Evolutionary conservation across 2,797 vertebrate genomes (phyloP).

Genomic region (Gastrophryne carolinensis): DNA sequence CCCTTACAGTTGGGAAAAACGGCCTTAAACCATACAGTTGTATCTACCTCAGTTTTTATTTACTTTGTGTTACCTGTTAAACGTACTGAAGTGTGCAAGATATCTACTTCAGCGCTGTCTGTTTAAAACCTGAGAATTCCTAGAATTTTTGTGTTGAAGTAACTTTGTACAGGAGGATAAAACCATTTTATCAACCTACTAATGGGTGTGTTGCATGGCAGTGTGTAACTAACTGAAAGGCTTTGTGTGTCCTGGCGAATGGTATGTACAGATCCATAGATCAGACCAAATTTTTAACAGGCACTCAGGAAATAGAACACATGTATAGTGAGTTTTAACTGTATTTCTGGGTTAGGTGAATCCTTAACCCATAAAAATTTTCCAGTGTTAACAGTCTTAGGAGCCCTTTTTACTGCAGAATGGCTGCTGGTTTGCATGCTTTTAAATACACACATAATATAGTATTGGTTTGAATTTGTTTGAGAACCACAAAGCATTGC

Average conservation of each 20-base stretch:
- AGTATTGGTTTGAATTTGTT: conserved; percentile 56
- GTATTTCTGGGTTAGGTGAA: conserved; percentile 36
- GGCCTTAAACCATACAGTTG: conserved; percentile 2
- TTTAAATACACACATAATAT: conserved; percentile 61
- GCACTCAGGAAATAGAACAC: conserved; percentile 49
- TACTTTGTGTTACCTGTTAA: conserved; percentile 20
- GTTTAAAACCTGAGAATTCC: background rate
- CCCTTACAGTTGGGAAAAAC: too few species aligned
- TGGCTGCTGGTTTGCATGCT: conserved; percentile 73
- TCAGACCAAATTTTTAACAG: conserved; percentile 55
- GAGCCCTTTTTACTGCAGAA: conserved; percentile 83
- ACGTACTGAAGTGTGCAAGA: conserved; percentile 31
- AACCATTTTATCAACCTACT: background rate
- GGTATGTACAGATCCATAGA: conserved; percentile 50
- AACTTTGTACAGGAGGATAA: background rate
- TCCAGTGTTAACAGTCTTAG: conserved; percentile 66
- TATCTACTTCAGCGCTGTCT: conserved; percentile 66
- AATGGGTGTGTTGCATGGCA: background rate
- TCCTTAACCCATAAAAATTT: background rate
- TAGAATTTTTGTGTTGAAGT: background rate
- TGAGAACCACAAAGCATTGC: conserved; percentile 64
- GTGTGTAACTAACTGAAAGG: background rate
- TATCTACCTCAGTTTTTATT: conserved; percentile 42
- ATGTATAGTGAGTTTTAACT: conserved; percentile 1
- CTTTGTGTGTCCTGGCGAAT: conserved; percentile 1